These are phyloP conservation scores for Eilema griseolum DNA, from an alignment of 2,888 invertebrate genomes.

Conservation along the genomic window DNA sequence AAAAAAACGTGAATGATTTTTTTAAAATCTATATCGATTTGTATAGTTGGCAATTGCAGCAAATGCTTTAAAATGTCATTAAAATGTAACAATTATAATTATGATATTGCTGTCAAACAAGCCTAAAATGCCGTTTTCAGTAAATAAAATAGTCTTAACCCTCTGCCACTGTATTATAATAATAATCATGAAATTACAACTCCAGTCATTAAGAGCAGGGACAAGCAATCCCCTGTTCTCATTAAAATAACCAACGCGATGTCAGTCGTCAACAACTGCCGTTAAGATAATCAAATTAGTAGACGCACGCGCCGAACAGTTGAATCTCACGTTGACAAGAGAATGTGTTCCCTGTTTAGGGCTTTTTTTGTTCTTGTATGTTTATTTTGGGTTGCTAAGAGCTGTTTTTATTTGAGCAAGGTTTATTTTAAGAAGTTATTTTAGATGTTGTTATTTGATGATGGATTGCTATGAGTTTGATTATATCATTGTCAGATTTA, in stretches of 20 bases:
- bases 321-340: slow-evolving; percentile 42
- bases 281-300: slow-evolving; percentile 42
- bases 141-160: neutral
- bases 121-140: neutral
- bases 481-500: neutral
- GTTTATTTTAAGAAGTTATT: slow-evolving; percentile 18
- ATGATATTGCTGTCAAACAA: neutral
- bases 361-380: slow-evolving; percentile 21
- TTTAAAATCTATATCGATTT: no score
- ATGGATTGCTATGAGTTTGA: neutral
- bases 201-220: neutral
- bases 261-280: slow-evolving; percentile 31
- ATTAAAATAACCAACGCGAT: slow-evolving; percentile 26
- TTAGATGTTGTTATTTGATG: neutral
- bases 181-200: neutral
- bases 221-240: neutral
- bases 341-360: slow-evolving; percentile 23
- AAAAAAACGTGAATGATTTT: no score
- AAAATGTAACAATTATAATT: neutral
- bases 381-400: slow-evolving; percentile 29
- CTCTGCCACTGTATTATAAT: neutral
- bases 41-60: no score
- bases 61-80: no score
- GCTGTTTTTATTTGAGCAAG: slow-evolving; percentile 17
- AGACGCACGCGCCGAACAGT: slow-evolving; percentile 40